Conservation (phyloP, 2,797 vertebrate species). For the Megaceryle alcyon region DNA sequence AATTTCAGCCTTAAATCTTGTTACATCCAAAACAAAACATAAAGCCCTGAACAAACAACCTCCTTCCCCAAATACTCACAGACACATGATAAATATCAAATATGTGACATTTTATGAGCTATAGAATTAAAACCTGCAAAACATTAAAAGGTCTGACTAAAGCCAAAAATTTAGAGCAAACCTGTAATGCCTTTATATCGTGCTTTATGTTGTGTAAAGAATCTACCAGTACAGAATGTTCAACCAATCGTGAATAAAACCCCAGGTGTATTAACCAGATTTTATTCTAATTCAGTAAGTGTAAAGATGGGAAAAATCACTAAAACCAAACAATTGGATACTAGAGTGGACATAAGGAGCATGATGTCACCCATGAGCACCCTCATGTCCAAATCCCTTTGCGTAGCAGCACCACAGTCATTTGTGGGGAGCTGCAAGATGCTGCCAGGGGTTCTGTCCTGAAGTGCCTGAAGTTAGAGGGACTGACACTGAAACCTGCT, state of each 20-base stretch:
- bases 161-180: not conserved
- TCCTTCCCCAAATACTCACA: not conserved
- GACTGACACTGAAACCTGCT: not conserved
- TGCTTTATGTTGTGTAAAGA: not conserved
- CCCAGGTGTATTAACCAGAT: not conserved
- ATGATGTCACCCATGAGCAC: not conserved
- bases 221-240: not conserved
- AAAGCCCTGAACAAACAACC: not conserved
- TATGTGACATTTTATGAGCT: not conserved
- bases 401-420: not conserved
- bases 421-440: not conserved
- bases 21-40: conserved; percentile 17
- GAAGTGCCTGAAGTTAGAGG: not conserved
- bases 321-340: not conserved
- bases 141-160: not conserved
- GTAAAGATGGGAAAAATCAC: not conserved
- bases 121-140: not conserved
- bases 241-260: not conserved
- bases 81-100: not conserved
- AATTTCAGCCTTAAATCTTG: not conserved
- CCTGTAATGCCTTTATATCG: not conserved
- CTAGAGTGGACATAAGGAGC: not conserved
- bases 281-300: not conserved
- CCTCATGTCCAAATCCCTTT: not conserved
- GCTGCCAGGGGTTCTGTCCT: not conserved